Evolutionary conservation across 2,797 vertebrate genomes (phyloP).

Genomic region (Numenius phaeopus): DNA sequence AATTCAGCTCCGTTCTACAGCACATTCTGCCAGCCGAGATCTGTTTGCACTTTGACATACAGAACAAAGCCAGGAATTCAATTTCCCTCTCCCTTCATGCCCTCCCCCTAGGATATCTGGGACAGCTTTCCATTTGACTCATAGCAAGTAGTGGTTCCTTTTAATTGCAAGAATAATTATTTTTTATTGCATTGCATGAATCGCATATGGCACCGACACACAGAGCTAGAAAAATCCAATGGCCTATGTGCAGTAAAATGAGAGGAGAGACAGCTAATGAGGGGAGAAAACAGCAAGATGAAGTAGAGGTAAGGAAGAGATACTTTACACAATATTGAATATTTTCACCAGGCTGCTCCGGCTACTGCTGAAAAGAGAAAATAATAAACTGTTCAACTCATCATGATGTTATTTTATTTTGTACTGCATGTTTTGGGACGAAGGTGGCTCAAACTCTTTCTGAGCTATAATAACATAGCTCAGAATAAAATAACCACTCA

Average conservation of each 20-base stretch:
- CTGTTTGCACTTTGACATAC: not conserved
- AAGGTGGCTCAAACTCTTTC: not conserved
- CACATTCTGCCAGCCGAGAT: not conserved
- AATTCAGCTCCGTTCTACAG: not conserved
- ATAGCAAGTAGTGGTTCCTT: not conserved
- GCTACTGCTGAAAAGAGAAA: not conserved
- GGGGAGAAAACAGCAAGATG: not conserved
- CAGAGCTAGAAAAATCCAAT: not conserved
- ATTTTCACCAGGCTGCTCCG: not conserved
- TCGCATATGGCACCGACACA: not conserved
- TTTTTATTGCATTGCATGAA: not conserved
- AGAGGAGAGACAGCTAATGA: not conserved
- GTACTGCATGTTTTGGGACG: not conserved
- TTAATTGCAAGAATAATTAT: not conserved
- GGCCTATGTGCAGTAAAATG: not conserved
- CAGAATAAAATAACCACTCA: not conserved
- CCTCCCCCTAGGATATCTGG: not conserved
- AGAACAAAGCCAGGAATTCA: not conserved
- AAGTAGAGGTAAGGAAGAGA: not conserved
- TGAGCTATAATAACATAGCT: not conserved
- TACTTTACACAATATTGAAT: not conserved
- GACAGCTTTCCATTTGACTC: not conserved
- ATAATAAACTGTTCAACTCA: not conserved
- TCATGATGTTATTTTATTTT: not conserved
- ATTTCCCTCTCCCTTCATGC: not conserved